Conservation (phyloP, 2,797 vertebrate genomes). For the Lepidocolaptes lacrymiger region DNA sequence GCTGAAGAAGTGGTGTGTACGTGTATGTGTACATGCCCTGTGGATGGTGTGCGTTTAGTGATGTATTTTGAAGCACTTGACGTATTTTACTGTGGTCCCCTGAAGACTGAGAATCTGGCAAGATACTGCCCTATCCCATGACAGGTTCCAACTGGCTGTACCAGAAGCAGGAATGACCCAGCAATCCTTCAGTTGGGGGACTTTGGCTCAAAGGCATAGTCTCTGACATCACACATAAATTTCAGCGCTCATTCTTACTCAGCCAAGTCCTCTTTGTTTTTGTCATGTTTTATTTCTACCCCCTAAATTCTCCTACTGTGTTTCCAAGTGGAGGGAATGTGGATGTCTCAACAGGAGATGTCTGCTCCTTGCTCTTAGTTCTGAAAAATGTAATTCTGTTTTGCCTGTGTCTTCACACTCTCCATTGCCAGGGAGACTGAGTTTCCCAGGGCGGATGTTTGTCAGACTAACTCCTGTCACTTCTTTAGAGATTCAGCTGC, state of each 20-base stretch:
- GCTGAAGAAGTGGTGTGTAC: not conserved
- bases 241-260: not conserved
- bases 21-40: not conserved
- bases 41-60: not conserved
- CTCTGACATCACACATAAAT: not conserved
- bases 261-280: not conserved
- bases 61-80: not conserved
- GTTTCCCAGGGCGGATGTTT: not conserved
- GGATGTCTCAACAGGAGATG: not conserved
- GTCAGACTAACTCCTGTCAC: not conserved
- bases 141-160: not conserved
- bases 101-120: not conserved
- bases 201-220: not conserved
- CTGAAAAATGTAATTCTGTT: not conserved
- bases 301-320: not conserved
- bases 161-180: not conserved
- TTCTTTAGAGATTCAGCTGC: slow-evolving; percentile 22
- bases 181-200: not conserved
- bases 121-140: not conserved
- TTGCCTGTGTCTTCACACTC: not conserved
- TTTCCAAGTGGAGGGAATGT: not conserved
- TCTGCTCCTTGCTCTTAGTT: not conserved
- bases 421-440: not conserved
- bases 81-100: not conserved
- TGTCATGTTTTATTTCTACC: not conserved